These are phyloP conservation scores for Myripristis murdjan DNA, from an alignment of 2,797 vertebrate species.

Conservation along the genomic window DNA sequence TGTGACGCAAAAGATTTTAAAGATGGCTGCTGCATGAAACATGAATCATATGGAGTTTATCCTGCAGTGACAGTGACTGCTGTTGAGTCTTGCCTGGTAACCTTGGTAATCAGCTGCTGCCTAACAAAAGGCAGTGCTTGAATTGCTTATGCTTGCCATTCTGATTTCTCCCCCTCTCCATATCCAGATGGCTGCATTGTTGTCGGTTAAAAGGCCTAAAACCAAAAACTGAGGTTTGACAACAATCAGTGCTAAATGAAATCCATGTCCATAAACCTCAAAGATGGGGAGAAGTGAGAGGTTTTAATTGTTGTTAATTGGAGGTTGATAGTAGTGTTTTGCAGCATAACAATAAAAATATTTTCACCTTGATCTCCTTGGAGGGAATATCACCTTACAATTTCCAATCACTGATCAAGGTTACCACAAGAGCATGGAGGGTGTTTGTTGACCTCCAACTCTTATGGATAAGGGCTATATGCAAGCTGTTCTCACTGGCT, in stretches of 20 bases:
- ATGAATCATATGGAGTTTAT: conserved; percentile 67
- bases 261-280: conserved; percentile 4
- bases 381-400: background rate
- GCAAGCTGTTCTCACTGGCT: conserved; percentile 26
- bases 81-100: conserved; percentile 77
- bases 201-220: conserved; percentile 54
- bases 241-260: conserved; percentile 26
- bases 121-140: conserved; percentile 75
- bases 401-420: background rate
- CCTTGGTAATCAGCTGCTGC: conserved; percentile 80
- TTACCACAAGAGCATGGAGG: background rate
- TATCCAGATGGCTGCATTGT: conserved; percentile 80
- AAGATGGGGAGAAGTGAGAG: background rate
- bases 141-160: conserved; percentile 72
- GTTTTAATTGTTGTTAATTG: background rate
- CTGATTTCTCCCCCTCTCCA: conserved; percentile 68
- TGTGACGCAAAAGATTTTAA: conserved; percentile 47
- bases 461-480: conserved; percentile 18
- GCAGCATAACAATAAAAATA: conserved; percentile 4
- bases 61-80: conserved; percentile 71
- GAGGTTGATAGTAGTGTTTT: background rate
- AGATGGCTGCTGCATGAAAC: conserved; percentile 46
- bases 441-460: background rate
- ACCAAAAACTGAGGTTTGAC: conserved; percentile 31
- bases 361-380: background rate